Evolutionary conservation across 2,113 vertebrate species (phyloP), one percentile per base, ranked within the genome.

Genomic region (Lutjanus erythropterus): DNA sequence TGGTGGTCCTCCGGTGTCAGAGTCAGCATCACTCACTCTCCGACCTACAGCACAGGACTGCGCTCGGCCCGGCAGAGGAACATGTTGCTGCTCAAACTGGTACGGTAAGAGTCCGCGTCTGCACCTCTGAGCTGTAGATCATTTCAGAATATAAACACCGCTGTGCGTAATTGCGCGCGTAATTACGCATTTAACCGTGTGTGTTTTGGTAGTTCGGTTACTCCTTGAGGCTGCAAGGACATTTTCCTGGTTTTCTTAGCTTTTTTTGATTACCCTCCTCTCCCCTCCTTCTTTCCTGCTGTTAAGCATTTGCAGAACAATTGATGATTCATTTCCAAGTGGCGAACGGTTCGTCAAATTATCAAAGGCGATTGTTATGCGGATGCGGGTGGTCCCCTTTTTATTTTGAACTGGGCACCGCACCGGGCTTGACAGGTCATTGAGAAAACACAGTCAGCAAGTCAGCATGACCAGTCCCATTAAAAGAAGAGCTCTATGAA

Each of bases 11-110:
- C 16, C 12, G 10, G 19, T 80, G 21, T 44, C 47, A 11, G 55
- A 81, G 23, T 56, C 78, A 81, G 86, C 87, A 89, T 86, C 89
- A 76, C 59, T 78, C 78, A 11, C 72, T 67, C 59, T 21, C 39
- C 25, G 71, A 71, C 72, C 84, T 37, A 41, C 87, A 67, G 41
- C 82, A 37, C 79, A n/a, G 59, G 74, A 83, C 78, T 9, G 2
- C 33, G 12, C 18, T 39, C 66, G 10, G 18, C 29, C 59, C 23
- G 7, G 15, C 68, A 33, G 47, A 80, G 78, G 71, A 89, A 27
- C 90, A 94, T 95, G 93, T 69, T 88, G 75, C 85, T 86, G 39
- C 76, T 86, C 2, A 88, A 90, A 89, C 79, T 75, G 94, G 93
- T 94, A 92, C 84, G 77, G 86, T 93, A 88, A 86, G 87, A 82